Conservation (phyloP, 2,888 invertebrate genomes). For the Leptopterna dolabrata region DNA sequence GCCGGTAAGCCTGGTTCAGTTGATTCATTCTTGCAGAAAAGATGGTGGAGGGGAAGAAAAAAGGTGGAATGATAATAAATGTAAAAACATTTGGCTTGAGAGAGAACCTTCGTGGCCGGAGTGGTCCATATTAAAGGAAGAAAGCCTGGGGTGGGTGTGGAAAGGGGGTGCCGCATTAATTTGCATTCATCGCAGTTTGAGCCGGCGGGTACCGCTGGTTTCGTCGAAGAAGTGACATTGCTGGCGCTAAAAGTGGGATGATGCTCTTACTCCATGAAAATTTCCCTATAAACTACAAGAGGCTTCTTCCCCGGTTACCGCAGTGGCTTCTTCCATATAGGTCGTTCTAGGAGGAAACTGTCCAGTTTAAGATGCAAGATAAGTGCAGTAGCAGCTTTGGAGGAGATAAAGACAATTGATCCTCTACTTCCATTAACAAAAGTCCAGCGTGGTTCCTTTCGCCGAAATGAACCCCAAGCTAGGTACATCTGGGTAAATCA, state of each 20-base stretch:
- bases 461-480: too few species aligned
- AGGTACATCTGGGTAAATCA: too few species aligned
- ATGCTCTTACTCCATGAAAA: not conserved
- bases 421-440: too few species aligned
- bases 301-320: too few species aligned
- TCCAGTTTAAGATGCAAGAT: too few species aligned
- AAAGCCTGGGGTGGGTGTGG: not conserved
- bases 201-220: not conserved
- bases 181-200: not conserved
- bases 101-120: not conserved
- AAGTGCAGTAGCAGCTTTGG: too few species aligned
- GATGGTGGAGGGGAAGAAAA: not conserved
- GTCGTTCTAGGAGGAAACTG: too few species aligned
- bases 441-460: too few species aligned
- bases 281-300: not conserved
- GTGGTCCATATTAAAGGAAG: not conserved
- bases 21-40: not conserved
- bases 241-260: not conserved
- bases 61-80: constrained; percentile 7
- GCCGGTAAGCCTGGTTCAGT: not conserved
- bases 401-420: too few species aligned
- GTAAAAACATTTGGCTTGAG: not conserved
- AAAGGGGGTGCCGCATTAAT: not conserved
- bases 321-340: too few species aligned
- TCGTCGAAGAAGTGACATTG: not conserved